Conservation (phyloP, 1,140 invertebrate species). For the Maconellicoccus hirsutus region DNA sequence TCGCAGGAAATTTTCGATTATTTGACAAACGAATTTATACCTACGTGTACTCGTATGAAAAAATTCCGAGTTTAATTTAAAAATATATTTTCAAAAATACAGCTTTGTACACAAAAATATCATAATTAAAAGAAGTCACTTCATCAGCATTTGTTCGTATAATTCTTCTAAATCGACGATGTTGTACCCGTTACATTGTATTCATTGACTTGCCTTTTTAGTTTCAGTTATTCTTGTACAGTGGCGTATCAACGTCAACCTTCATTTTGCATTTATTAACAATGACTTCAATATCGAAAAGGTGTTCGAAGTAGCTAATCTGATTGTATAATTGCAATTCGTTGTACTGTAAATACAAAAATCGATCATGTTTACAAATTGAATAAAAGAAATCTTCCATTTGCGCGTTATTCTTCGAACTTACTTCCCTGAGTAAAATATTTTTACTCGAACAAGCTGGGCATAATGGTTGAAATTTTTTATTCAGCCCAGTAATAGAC, state of each 20-base stretch:
- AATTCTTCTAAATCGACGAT: conserved; percentile 35
- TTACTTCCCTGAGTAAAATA: not conserved
- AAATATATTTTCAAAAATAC: too few species aligned
- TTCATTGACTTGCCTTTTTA: conserved; percentile 33
- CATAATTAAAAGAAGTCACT: too few species aligned
- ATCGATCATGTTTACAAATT: too few species aligned
- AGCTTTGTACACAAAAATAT: too few species aligned
- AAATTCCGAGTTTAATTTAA: too few species aligned
- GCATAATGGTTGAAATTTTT: not conserved
- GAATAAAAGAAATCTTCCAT: too few species aligned
- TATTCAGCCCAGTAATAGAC: conserved; percentile 39
- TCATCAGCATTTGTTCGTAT: not conserved
- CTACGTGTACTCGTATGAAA: too few species aligned
- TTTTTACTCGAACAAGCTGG: not conserved
- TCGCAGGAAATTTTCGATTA: too few species aligned
- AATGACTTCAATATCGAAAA: conserved; percentile 57
- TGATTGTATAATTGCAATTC: conserved; percentile 78
- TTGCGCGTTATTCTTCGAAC: too few species aligned
- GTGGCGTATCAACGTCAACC: not conserved
- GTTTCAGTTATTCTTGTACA: conserved; percentile 33
- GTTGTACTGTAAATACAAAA: conserved; percentile 52
- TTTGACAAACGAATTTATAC: too few species aligned
- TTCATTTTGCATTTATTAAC: conserved; percentile 32
- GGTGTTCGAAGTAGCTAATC: conserved; percentile 62
- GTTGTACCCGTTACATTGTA: conserved; percentile 37